These are phyloP conservation scores for Amia ocellicauda DNA, from an alignment of 2,113 vertebrate species.

Conservation along the genomic window DNA sequence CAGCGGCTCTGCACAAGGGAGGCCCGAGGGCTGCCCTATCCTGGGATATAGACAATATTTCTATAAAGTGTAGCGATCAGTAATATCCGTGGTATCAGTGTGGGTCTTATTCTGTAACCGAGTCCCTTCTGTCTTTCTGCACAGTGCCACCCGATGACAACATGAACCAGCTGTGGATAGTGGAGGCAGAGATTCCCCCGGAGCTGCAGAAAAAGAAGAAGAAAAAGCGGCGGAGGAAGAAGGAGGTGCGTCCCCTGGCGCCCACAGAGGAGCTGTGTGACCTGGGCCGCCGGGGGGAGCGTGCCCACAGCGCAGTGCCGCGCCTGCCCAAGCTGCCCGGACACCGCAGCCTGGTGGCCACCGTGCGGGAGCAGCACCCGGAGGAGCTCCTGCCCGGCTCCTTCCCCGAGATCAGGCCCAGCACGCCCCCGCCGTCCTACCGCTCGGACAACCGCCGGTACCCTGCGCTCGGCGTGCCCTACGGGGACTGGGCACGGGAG, in stretches of 20 bases:
- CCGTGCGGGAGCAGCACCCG: conserved; percentile 43
- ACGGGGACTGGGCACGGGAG: conserved; percentile 41
- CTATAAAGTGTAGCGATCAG: no score
- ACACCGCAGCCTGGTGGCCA: conserved; percentile 76
- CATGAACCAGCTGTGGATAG: conserved; percentile 80
- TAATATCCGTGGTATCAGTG: no score
- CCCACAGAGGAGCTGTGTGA: conserved; percentile 32
- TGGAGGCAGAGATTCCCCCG: conserved; percentile 81
- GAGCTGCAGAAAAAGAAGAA: conserved; percentile 85
- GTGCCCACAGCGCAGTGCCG: conserved; percentile 67
- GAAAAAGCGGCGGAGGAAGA: conserved; percentile 83
- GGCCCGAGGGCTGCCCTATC: background rate
- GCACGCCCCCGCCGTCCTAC: conserved; percentile 34
- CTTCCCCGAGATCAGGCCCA: conserved; percentile 46
- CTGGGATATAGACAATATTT: no score
- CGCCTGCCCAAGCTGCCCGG: conserved; percentile 79
- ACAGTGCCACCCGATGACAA: conserved; percentile 84
- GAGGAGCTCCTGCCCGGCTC: conserved; percentile 60
- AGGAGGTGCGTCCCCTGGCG: conserved; percentile 58
- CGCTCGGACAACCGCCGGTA: conserved; percentile 38
- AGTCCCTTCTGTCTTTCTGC: background rate
- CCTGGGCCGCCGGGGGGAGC: conserved; percentile 38
- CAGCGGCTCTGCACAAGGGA: conserved; percentile 17
- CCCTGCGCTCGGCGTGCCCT: conserved; percentile 49
- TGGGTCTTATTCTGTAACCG: background rate